These are phyloP conservation scores for Scaptomyza caliginosa DNA, from an alignment of 2,888 invertebrate species.

Conservation along the genomic window DNA sequence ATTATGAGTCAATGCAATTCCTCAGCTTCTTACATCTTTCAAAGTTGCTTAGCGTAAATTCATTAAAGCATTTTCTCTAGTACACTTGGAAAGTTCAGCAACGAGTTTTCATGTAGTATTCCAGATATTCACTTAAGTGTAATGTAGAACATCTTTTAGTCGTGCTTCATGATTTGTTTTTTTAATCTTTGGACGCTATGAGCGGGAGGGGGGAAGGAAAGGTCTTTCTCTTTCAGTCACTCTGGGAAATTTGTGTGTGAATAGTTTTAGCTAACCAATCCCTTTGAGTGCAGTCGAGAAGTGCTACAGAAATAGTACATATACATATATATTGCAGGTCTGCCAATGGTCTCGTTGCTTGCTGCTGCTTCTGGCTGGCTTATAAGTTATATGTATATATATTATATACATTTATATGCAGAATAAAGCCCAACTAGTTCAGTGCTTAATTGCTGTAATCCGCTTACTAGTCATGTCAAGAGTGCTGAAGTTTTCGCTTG, in stretches of 20 bases:
- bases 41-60: too few relatives aligned
- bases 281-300: constrained; percentile 54
- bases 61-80: not conserved
- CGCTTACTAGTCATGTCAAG: constrained; percentile 61
- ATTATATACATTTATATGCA: not conserved
- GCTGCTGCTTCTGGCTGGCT: not conserved
- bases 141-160: constrained; percentile 4
- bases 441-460: constrained; percentile 66
- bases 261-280: constrained; percentile 47
- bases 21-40: too few relatives aligned
- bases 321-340: constrained; percentile 3
- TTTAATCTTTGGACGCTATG: not conserved
- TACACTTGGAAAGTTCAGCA: not conserved
- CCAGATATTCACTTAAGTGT: not conserved
- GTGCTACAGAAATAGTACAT: constrained; percentile 33
- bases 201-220: not conserved
- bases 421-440: constrained; percentile 22
- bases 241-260: constrained; percentile 27
- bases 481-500: constrained; percentile 47
- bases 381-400: constrained; percentile 15
- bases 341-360: not conserved
- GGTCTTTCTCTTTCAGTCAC: not conserved
- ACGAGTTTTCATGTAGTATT: not conserved
- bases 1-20: too few relatives aligned
- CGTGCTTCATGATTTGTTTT: not conserved